Evolutionary conservation across 2,797 vertebrate species (phyloP).

Genomic region (Hapalemur alaotrensis): DNA sequence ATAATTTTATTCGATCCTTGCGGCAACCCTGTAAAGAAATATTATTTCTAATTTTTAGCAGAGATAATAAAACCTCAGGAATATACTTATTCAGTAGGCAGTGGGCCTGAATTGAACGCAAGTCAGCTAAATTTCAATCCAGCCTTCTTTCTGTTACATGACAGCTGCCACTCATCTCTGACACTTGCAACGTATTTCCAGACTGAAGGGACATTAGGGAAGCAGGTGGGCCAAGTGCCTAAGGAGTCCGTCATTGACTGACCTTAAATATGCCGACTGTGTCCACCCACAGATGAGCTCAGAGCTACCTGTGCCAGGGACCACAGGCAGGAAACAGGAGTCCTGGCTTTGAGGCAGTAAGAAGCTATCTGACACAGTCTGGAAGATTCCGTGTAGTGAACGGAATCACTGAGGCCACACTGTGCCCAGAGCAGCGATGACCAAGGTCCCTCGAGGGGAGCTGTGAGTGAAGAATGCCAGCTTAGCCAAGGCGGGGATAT

Average conservation of each 20-base stretch:
- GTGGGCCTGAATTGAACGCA: not conserved
- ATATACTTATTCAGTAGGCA: not conserved
- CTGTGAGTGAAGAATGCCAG: not conserved
- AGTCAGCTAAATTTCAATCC: not conserved
- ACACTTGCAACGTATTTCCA: not conserved
- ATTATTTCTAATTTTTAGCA: not conserved
- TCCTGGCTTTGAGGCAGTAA: not conserved
- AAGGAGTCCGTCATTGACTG: not conserved
- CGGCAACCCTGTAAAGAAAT: not conserved
- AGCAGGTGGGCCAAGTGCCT: not conserved
- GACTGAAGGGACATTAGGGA: not conserved
- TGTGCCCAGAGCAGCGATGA: not conserved
- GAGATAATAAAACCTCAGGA: not conserved
- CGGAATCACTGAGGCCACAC: not conserved
- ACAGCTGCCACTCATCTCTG: not conserved
- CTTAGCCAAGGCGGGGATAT: not conserved
- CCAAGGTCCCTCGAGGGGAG: not conserved
- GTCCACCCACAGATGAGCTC: not conserved
- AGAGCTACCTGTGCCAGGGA: not conserved
- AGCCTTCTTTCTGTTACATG: not conserved
- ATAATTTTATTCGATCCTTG: not conserved
- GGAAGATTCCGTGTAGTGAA: not conserved
- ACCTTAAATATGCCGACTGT: not conserved
- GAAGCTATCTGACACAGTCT: not conserved
- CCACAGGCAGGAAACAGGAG: not conserved